phyloP scores from a whole-genome alignment of 2,888 invertebrate genomes.

The Habrosyne pyritoides region DNA sequence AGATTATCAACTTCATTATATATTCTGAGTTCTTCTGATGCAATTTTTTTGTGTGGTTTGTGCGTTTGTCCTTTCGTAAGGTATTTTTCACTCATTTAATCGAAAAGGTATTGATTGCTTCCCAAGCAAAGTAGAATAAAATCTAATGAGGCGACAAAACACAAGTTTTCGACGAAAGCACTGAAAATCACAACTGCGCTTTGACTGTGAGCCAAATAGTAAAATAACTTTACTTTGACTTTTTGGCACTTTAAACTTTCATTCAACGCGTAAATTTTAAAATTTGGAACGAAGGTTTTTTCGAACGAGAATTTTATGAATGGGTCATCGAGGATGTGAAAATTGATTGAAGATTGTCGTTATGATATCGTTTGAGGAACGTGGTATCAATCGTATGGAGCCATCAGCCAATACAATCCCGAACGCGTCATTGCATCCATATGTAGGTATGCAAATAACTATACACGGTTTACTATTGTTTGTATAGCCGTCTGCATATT shows the following conservation, averaged over 20 bases:
- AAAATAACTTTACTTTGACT: background rate
- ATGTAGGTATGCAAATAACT: constrained; percentile 14
- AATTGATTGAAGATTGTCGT: constrained; percentile 34
- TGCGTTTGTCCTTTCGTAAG: too few species aligned
- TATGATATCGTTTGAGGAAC: constrained; percentile 37
- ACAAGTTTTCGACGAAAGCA: background rate
- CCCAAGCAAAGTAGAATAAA: background rate
- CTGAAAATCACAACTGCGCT: background rate
- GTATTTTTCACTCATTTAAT: too few species aligned
- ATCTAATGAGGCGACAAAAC: background rate
- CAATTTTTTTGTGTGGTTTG: too few species aligned
- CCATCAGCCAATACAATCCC: constrained; percentile 14
- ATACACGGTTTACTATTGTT: constrained; percentile 19
- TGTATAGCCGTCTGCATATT: constrained; percentile 14
- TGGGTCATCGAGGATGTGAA: constrained; percentile 41
- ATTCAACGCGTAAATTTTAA: background rate
- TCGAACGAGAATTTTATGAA: constrained; percentile 10
- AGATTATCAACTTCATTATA: background rate
- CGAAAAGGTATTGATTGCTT: too few species aligned
- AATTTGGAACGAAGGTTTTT: background rate
- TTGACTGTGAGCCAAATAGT: background rate
- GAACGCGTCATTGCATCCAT: constrained; percentile 21
- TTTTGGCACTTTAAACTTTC: background rate
- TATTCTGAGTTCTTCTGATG: background rate
- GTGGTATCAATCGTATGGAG: constrained; percentile 37